Evolutionary conservation across 2,797 vertebrate species (phyloP).

Genomic region (Toxotes lorentzi): DNA sequence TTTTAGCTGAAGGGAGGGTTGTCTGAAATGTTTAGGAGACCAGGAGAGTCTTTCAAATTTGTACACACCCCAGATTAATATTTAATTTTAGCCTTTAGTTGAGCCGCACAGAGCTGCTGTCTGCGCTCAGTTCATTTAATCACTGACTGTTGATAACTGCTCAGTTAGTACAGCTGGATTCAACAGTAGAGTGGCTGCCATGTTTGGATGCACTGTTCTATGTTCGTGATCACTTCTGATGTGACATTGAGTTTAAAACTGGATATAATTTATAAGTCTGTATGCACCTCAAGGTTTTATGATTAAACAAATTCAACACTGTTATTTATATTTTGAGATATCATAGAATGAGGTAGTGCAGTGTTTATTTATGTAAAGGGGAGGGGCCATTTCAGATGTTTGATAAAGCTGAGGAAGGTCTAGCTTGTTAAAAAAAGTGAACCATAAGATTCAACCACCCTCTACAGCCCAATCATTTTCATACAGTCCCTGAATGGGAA

Average conservation of each 20-base stretch:
- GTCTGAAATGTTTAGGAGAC: neutral
- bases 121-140: neutral
- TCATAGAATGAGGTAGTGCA: neutral
- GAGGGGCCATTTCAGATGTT: neutral
- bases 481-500: conserved; percentile 2
- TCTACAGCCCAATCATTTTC: neutral
- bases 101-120: neutral
- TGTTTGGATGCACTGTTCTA: neutral
- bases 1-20: neutral
- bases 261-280: no score
- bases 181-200: neutral
- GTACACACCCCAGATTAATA: no score
- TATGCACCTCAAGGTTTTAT: no score
- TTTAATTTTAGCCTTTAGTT: neutral
- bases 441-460: accelerated
- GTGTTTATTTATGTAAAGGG: neutral
- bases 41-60: neutral
- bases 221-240: neutral
- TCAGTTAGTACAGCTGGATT: neutral
- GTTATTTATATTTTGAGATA: neutral
- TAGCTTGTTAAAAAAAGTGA: neutral
- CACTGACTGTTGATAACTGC: neutral
- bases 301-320: neutral
- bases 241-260: no score
- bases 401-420: neutral